Conservation (phyloP, 2,888 invertebrate genomes). For the Acholoe squamosa region DNA sequence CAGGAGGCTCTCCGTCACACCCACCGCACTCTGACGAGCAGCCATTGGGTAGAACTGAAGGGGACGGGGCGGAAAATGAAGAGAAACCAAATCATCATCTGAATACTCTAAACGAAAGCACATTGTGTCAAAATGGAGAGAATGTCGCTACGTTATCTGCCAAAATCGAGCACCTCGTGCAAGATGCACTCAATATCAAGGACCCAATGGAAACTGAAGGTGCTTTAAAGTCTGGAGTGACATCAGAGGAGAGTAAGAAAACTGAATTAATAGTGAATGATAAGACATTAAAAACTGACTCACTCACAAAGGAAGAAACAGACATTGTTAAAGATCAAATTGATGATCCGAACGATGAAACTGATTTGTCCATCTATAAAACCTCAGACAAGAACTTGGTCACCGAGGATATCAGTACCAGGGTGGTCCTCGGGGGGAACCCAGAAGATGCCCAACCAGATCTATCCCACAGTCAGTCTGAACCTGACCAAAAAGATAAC, state of each 20-base stretch:
- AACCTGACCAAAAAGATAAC: background rate
- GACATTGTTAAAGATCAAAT: background rate
- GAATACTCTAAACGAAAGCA: background rate
- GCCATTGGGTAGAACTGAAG: no score
- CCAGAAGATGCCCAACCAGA: background rate
- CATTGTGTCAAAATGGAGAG: background rate
- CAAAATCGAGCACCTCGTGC: constrained; percentile 21
- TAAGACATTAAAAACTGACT: no score
- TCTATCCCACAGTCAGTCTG: background rate
- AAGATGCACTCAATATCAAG: constrained; percentile 22
- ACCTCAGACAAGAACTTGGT: background rate
- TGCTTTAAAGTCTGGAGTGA: no score
- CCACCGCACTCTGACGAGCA: no score
- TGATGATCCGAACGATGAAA: background rate
- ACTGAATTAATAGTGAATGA: no score
- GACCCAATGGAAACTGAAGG: background rate
- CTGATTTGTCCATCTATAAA: background rate
- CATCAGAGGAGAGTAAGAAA: no score
- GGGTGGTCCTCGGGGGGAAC: background rate
- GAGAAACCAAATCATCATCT: background rate
- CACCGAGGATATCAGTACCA: background rate
- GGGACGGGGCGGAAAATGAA: background rate
- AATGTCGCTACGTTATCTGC: constrained; percentile 14
- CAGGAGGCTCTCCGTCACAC: background rate
- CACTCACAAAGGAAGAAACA: no score